phyloP scores from a whole-genome alignment of 2,113 vertebrate species.

The Serinus canaria region DNA sequence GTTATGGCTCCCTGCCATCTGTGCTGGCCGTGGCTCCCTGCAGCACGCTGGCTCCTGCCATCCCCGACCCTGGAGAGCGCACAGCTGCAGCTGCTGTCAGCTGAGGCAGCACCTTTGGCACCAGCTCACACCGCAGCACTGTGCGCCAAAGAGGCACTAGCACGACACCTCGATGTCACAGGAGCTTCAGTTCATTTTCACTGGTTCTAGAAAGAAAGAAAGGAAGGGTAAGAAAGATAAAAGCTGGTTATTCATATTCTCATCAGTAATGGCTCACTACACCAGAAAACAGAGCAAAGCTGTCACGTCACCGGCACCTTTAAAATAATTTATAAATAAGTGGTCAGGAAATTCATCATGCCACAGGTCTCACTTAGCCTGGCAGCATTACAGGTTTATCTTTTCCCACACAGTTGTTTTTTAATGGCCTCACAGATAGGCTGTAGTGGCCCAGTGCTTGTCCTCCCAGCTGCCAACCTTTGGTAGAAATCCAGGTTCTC shows the following conservation, averaged over 20 bases:
- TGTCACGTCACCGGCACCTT: not conserved
- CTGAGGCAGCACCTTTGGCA: accelerated
- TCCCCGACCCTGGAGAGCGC: accelerated
- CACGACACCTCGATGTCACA: not conserved
- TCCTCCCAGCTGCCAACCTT: not conserved
- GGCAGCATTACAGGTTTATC: slow-evolving; percentile 15
- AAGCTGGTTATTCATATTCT: not conserved
- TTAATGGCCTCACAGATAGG: not conserved
- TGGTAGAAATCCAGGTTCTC: not conserved
- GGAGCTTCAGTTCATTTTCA: not conserved
- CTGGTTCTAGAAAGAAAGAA: not conserved
- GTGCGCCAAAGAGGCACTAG: not conserved
- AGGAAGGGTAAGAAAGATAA: not conserved
- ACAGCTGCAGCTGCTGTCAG: not conserved
- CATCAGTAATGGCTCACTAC: not conserved
- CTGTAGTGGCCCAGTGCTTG: not conserved
- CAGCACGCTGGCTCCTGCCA: accelerated
- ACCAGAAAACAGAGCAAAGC: not conserved
- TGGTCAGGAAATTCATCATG: not conserved
- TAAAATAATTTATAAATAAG: not conserved
- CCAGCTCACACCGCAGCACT: not conserved
- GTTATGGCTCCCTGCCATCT: accelerated
- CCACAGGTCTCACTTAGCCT: not conserved
- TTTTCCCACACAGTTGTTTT: slow-evolving; percentile 33
- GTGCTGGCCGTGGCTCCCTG: accelerated